Base-by-base conservation (phyloP, 2,113 vertebrate species). In the Mormyrus lacerda region DNA sequence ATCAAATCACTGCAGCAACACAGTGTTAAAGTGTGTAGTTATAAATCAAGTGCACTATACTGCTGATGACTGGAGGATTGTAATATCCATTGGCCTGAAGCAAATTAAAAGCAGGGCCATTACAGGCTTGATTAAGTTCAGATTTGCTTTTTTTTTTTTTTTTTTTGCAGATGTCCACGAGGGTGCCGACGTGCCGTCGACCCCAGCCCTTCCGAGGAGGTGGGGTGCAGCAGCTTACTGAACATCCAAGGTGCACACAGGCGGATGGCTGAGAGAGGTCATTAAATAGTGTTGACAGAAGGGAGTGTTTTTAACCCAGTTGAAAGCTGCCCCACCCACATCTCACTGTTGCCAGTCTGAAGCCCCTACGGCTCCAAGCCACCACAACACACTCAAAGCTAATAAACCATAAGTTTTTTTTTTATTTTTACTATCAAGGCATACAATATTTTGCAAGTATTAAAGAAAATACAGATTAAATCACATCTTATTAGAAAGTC, bases 1-100 rank as follows among this genome's bases (percentile, higher is more conserved):
- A 47, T 88, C 87, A 69, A 69, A 88, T 88, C 87, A 48, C 61
- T n/a, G 19, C 42, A 24, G 65, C 27, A 47, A n/a, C 55, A 69
- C n/a, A 55, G 50, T 51, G 27, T 87, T 51, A 87, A 87, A 55
- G 27, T 55, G 27, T 35, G 50, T 31, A 89, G 76, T 82, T 89
- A 44, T 55, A 27, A 82, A 51, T 83, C 48, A 82, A 27, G 50
- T 10, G 35, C 35, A 83, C 51, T 42, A 19, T 50, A 88, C 39
- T 88, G 55, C 88, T 11, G 27, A 47, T 51, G 17, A 82, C 31
- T 53, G 35, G 50, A 83, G 31, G 73, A 39, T 27, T 89, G 69
- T 53, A 51, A 79, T 48, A 53, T 79, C 45, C 85, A 83, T 73
- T 24, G 47, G 47, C 69, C 88, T 55, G 19, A 39, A 89, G 48